phyloP scores from a whole-genome alignment of 2,113 vertebrate genomes.

The Helogale parvula region DNA sequence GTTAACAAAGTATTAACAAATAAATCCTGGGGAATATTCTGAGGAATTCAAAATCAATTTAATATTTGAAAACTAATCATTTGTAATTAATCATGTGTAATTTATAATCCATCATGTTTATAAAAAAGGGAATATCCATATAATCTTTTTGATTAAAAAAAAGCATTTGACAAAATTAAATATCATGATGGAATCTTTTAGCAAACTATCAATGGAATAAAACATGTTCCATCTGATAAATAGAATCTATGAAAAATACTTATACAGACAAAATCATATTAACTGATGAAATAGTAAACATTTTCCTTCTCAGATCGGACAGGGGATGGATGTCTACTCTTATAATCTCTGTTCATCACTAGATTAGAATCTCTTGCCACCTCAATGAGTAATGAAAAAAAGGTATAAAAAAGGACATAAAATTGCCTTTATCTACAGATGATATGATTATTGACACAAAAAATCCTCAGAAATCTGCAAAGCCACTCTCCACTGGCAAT shows the following conservation, averaged over 20 bases:
- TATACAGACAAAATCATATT: neutral
- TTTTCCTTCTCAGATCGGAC: neutral
- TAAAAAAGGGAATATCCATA: neutral
- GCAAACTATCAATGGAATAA: neutral
- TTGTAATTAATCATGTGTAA: neutral
- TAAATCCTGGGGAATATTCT: neutral
- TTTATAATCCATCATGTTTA: neutral
- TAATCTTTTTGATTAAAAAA: neutral
- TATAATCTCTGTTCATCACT: neutral
- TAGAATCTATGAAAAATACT: neutral
- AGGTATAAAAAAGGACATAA: neutral
- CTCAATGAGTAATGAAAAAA: neutral
- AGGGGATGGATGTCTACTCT: neutral
- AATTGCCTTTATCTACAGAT: neutral
- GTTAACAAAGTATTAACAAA: neutral
- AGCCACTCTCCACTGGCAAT: neutral
- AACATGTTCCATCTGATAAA: neutral
- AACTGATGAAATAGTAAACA: neutral
- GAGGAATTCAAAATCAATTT: neutral
- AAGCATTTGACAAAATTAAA: neutral
- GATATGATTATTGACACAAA: neutral
- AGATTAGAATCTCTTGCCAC: neutral
- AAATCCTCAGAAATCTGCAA: neutral
- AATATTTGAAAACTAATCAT: neutral
- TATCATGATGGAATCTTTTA: neutral